Percentiles rank a stretch among this genome's conserved stretches.
Evolutionary conservation across 2,113 vertebrate genomes (phyloP).

Genomic region (Mandrillus leucophaeus): DNA sequence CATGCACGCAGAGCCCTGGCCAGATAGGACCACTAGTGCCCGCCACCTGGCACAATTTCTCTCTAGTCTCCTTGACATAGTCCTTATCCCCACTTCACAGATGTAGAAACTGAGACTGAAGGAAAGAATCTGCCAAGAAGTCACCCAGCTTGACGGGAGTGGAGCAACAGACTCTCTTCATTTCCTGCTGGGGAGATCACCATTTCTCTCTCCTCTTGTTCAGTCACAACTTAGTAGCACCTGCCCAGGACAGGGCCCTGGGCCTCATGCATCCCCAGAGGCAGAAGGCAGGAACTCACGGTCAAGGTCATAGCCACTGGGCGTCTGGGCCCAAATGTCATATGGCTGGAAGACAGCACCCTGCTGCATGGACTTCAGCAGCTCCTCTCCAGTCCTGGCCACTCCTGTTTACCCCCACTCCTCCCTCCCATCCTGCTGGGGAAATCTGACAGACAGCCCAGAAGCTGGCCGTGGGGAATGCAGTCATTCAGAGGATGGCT

Average conservation of each 20-base stretch:
- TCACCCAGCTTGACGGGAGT: not conserved
- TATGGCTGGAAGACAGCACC: not conserved
- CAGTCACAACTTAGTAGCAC: not conserved
- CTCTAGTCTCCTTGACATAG: not conserved
- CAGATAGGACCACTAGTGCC: accelerated
- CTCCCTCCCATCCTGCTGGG: not conserved
- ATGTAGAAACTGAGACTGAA: not conserved
- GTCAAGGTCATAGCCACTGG: not conserved
- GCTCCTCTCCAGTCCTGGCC: not conserved
- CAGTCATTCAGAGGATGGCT: not conserved
- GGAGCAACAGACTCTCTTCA: accelerated
- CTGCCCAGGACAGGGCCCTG: not conserved
- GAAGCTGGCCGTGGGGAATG: not conserved
- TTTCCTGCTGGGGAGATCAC: not conserved
- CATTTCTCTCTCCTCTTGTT: not conserved
- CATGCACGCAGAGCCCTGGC: accelerated
- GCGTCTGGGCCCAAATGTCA: not conserved
- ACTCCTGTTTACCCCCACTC: not conserved
- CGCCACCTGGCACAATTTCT: accelerated
- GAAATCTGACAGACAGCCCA: not conserved
- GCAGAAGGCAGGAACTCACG: not conserved
- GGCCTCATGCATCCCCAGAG: not conserved
- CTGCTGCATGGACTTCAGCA: not conserved
- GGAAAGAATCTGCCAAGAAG: not conserved
- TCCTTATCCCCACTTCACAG: not conserved